Conservation (phyloP, 2,113 vertebrate species). For the Panurus biarmicus region DNA sequence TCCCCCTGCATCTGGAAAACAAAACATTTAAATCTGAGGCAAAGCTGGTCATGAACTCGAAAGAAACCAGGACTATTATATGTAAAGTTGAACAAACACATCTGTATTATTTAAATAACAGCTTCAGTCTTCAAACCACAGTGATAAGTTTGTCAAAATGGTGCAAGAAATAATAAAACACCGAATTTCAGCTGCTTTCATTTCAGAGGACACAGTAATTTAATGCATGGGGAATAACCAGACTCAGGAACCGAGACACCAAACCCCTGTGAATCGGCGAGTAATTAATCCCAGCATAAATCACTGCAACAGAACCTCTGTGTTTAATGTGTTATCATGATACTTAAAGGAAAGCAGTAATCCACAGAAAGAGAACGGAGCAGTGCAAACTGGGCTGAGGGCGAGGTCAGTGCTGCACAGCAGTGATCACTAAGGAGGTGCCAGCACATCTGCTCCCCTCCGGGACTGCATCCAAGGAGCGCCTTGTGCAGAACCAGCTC, state of each 20-base stretch:
- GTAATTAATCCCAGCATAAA: neutral
- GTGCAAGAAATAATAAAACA: neutral
- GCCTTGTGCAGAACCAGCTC: neutral
- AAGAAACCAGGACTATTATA: neutral
- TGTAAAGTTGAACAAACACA: neutral
- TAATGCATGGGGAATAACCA: neutral
- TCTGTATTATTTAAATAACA: slow-evolving; percentile 9
- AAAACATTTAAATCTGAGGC: neutral
- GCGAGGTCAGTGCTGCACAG: neutral
- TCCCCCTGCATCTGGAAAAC: neutral
- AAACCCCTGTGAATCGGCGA: neutral
- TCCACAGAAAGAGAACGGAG: neutral
- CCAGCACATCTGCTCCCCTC: neutral
- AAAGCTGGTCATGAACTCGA: neutral
- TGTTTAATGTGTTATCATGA: neutral
- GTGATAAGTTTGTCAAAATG: neutral
- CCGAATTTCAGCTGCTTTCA: neutral
- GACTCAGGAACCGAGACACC: neutral
- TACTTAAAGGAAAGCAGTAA: neutral
- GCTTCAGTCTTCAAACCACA: neutral
- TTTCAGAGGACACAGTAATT: neutral
- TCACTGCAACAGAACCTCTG: neutral
- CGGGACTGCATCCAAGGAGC: neutral
- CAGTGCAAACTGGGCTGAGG: neutral
- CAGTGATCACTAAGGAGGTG: neutral